phyloP scores from a whole-genome alignment of 2,797 vertebrate species.

The Onychomys arenicola region DNA sequence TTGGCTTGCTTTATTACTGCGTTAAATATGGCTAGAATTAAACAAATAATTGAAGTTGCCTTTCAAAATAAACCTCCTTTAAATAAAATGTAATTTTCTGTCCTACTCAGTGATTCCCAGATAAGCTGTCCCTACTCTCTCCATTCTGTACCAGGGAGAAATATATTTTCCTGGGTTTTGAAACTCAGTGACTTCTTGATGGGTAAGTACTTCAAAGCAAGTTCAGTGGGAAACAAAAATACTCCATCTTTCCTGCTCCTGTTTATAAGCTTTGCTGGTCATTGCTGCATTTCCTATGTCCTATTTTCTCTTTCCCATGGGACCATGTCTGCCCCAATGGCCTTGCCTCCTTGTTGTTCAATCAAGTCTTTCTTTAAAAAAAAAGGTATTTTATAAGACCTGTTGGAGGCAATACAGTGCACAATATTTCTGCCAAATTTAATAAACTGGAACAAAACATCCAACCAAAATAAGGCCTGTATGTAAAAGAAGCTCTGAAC shows the following conservation, averaged over 20 bases:
- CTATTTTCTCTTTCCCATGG: not conserved
- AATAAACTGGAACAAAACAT: slow-evolving; percentile 52
- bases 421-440: slow-evolving; percentile 49
- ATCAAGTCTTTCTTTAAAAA: not conserved
- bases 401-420: not conserved
- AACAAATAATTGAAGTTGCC: not conserved
- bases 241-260: not conserved
- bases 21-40: not conserved
- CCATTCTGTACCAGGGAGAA: not conserved
- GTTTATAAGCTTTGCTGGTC: not conserved
- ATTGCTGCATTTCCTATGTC: not conserved
- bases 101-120: not conserved
- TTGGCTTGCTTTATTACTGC: slow-evolving; percentile 29
- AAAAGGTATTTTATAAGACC: not conserved
- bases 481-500: slow-evolving; percentile 17
- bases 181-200: not conserved
- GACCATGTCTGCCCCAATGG: not conserved
- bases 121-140: not conserved
- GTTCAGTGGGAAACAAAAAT: not conserved
- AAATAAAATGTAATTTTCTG: not conserved
- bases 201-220: not conserved
- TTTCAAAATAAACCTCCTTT: not conserved
- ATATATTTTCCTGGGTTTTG: not conserved
- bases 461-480: slow-evolving; percentile 19
- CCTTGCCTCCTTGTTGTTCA: not conserved